Percentiles rank a stretch among this genome's conserved stretches.
phyloP scores from a whole-genome alignment of 2,113 vertebrate genomes.

The Pongo pygmaeus region DNA sequence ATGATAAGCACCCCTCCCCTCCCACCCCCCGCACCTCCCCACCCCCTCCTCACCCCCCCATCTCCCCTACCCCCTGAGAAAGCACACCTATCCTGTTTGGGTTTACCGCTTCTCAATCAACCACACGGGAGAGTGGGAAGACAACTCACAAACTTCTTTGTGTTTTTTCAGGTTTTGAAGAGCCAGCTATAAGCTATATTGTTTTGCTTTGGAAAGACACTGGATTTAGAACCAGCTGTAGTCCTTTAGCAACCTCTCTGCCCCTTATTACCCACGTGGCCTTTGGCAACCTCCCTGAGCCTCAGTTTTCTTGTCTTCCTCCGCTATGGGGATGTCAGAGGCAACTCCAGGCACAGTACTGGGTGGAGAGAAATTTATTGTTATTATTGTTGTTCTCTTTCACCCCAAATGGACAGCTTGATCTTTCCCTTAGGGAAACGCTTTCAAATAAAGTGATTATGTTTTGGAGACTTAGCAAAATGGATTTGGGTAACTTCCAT shows the following conservation, averaged over 20 bases:
- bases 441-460: background rate
- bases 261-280: too few species aligned
- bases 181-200: background rate
- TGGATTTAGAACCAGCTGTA: background rate
- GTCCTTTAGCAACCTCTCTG: too few species aligned
- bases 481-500: background rate
- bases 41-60: background rate
- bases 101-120: background rate
- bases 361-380: background rate
- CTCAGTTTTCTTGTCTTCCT: background rate
- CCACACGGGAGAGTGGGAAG: rapidly evolving
- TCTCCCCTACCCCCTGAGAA: background rate
- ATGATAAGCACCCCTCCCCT: too few species aligned
- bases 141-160: too few species aligned
- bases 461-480: background rate
- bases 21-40: too few species aligned
- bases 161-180: background rate
- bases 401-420: background rate
- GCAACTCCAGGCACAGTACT: rapidly evolving
- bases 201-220: background rate
- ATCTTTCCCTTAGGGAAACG: background rate
- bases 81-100: rapidly evolving
- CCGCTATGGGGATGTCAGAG: rapidly evolving
- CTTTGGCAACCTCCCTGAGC: background rate
- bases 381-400: background rate